Base-by-base conservation (phyloP, 2,113 vertebrate genomes). In the Ariopsis seemanni region DNA sequence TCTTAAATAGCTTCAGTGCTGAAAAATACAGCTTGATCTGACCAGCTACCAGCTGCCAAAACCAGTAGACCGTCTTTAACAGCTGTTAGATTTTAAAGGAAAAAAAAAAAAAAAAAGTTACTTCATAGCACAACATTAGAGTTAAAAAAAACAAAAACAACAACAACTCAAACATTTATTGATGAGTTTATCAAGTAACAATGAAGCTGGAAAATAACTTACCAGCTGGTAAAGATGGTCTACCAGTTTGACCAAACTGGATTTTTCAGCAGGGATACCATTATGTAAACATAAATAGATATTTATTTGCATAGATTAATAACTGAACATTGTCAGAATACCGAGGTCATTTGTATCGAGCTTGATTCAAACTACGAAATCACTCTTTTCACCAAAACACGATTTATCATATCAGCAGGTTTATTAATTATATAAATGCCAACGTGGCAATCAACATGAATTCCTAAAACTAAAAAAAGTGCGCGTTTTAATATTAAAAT, bases 251-350 rank as follows among this genome's bases (percentile, higher is more conserved):
- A 81, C 79, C 79, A 81, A 57, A 27, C 22, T 4, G 55, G 55
- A 22, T 81, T 58, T 60, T 60, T 60, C 79, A 82, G 57, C 79
- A 82, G 79, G 57, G 30, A 82, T 42, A 82, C 79, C 17, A 30
- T 82, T 60, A 62, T 82, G 79, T 62, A 82, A 82, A 82, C 79
- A 81, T 62, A 82, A 82, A 62, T 62, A 62, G 20, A 82, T 82
- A 48, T 82, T 42, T 42, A 62, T 62, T 82, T 62, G 10, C 18
- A 42, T 6, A 22, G 9, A 6, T 62, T 62, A 82, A 62, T 48
- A 48, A 82, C 9, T 22, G 30, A 12, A 5, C 20, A 82, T 25
- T 11, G 15, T 80, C 78, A 30, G 27, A 60, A 81, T 10, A n/a
- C 15, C 58, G 15, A 58, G 53, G 3, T 58, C 18, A 2, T 60